Evolutionary conservation across 2,113 vertebrate genomes (phyloP), one percentile per base, ranked within the genome.

Genomic region (Poicephalus gulielmi): DNA sequence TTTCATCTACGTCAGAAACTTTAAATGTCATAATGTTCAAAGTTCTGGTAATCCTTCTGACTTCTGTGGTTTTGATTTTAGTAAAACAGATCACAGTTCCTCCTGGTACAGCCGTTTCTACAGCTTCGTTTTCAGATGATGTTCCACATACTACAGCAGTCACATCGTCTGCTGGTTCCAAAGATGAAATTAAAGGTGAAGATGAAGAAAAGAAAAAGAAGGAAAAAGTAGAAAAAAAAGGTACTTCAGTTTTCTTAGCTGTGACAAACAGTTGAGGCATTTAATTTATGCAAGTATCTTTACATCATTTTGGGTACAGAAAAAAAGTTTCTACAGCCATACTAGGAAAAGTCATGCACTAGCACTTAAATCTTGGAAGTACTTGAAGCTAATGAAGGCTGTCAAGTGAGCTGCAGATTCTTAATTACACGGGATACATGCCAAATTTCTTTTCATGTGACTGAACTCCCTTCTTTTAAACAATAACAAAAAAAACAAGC

Each of bases 181-280:
- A 98, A 87, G 92, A 97, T 44, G 80, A 98, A 35, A 12, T 97
- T 55, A 97, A 98, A 93, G 97, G 94, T 97, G 97, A 94, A 97
- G 95, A 68, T 31, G 98, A 99, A 96, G 96, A 98, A 84, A 98
- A 98, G 82, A 99, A 99, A 95, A 98, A 98, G 94, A 99, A 98
- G 52, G 98, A 98, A 53, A 98, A 99, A 97, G 81, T 90, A 62
- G 99, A 99, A 97, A 99, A 99, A 93, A 99, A 99, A 98, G 99
- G 99, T 99, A 98, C 49, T 77, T 82, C 14, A 24, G 7, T 81
- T 80, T 53, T 52, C 33, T 47, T 62, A 50, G 7, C 14, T 37
- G 5, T 43, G 6, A 20, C 62, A 44, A 18, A 30, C 13, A 39
- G 4, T 25, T 66, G 86, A 43, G 6, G 9, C 13, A 33, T 90